Evolutionary conservation across 2,888 invertebrate genomes (phyloP), one percentile per base, ranked within the genome.

Genomic region (Busseola fusca): DNA sequence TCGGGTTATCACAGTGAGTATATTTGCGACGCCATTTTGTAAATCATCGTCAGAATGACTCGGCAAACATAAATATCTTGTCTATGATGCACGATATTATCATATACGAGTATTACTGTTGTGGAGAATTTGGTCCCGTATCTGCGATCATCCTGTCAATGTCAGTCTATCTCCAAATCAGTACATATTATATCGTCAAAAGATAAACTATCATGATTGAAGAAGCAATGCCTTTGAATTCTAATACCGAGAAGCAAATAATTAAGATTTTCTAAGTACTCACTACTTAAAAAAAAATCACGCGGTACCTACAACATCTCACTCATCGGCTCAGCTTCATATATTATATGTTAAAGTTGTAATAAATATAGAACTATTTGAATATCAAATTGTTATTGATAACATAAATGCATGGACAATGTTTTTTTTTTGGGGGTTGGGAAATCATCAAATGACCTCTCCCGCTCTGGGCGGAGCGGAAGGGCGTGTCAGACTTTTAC

Each of bases 1-100:
- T 27, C n/a, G 3, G 18, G 30, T 58, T 54, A 52, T 57, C 42
- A 6, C 16, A 12, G 6, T 16, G 16, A 52, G 21, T 54, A 1
- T 54, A 6, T 54, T 10, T 52, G 9, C 12, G 50, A 50, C 27
- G 72, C 50, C 25, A 42, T 58, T 58, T 58, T 27, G n/a, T 72
- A 52, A 71, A 58, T 45, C 2, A 25, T 52, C 45, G 34, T 52
- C 42, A 72, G 57, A 72, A 78, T 73, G 79, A 73, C 73, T 72
- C 21, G 16, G 12, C 50, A 40, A 78, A 25, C 16, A 21, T 50
- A 40, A 27, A n/a, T 25, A 40, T 27, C 18, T 58, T 54, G 21
- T 16, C 6, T 9, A 16, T 30, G 45, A 59, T 72, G 37, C 16
- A 30, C 14, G 18, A 57, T 21, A 64, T n/a, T 64, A 16, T 1